Conservation (phyloP, 2,888 invertebrate genomes). For the Sphaeridia pumilis region DNA sequence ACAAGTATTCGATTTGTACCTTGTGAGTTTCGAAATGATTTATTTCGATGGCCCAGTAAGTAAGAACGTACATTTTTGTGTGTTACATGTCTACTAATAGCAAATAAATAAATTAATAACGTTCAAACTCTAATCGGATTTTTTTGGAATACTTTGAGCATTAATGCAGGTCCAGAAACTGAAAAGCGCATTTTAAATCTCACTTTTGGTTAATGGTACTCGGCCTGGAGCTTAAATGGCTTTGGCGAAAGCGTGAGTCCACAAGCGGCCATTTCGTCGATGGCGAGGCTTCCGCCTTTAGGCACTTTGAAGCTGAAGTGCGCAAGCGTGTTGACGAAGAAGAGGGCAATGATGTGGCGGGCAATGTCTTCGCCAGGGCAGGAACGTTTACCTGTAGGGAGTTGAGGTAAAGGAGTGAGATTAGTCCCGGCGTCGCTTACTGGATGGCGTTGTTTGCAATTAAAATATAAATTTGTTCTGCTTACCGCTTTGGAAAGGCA, state of each 20-base stretch:
- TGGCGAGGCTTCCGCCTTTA: conserved; percentile 39
- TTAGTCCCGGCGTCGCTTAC: neutral
- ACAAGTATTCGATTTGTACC: too few species aligned
- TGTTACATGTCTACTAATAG: too few species aligned
- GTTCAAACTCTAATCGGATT: too few species aligned
- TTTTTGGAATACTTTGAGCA: too few species aligned
- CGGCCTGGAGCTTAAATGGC: conserved; percentile 44
- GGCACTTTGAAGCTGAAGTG: conserved; percentile 44
- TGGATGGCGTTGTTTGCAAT: conserved; percentile 2
- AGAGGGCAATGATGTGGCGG: conserved; percentile 55
- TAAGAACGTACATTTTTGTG: too few species aligned
- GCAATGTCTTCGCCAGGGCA: conserved; percentile 76
- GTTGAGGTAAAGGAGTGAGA: neutral
- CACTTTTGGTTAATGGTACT: conserved; percentile 17
- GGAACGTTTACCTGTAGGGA: conserved; percentile 60
- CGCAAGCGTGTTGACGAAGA: conserved; percentile 50
- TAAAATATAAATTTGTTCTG: conserved; percentile 11
- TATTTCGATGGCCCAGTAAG: too few species aligned
- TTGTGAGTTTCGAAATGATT: too few species aligned
- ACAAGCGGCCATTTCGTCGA: conserved; percentile 56
- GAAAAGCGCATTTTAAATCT: too few species aligned
- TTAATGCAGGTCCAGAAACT: too few species aligned
- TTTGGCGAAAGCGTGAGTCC: conserved; percentile 65
- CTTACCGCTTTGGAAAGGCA: conserved; percentile 62
- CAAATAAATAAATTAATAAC: too few species aligned